Percentiles rank a stretch among this genome's conserved stretches.
phyloP scores from a whole-genome alignment of 2,113 vertebrate genomes.

The Oreotrochilus melanogaster region DNA sequence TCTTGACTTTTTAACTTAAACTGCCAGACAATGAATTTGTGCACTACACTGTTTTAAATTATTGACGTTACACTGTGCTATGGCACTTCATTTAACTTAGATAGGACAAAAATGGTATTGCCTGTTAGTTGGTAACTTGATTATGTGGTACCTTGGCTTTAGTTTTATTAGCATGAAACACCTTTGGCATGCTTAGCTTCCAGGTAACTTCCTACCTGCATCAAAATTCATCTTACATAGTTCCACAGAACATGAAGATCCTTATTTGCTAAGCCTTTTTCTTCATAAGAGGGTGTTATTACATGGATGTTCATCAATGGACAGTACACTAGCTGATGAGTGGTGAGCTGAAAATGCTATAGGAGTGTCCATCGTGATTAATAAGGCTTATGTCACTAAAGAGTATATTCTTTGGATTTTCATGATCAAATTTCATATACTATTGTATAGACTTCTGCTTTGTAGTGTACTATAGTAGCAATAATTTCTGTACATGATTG shows the following conservation, averaged over 20 bases:
- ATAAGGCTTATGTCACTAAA: constrained; percentile 80
- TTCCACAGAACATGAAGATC: constrained; percentile 78
- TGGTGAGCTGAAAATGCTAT: constrained; percentile 70
- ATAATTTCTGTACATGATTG: constrained; percentile 84
- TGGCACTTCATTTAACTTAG: constrained; percentile 81
- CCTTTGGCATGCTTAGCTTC: constrained; percentile 84
- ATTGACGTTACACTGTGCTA: constrained; percentile 77
- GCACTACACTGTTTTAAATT: constrained; percentile 82
- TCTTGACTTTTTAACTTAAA: constrained; percentile 70
- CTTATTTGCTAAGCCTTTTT: constrained; percentile 79
- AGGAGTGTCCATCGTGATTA: constrained; percentile 73
- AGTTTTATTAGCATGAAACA: constrained; percentile 85
- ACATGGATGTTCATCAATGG: constrained; percentile 64
- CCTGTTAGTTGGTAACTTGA: constrained; percentile 81
- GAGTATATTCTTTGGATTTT: constrained; percentile 79
- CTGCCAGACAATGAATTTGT: constrained; percentile 75
- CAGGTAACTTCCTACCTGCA: constrained; percentile 76
- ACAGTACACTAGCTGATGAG: constrained; percentile 47
- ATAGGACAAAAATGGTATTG: constrained; percentile 77
- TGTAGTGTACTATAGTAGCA: constrained; percentile 85
- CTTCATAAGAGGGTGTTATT: constrained; percentile 60
- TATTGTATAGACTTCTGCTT: constrained; percentile 80
- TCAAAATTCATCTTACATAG: constrained; percentile 74
- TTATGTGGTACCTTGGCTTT: constrained; percentile 83
- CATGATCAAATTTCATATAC: constrained; percentile 81